Evolutionary conservation across 2,113 vertebrate species (phyloP).

Genomic region (Macaca fascicularis): T2T-MFA8v1.1 NC_088385.1:73556501-73557000

Average conservation of each 20-base stretch:
- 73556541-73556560: slow-evolving; percentile 24
- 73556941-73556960: not conserved
- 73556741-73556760: not conserved
- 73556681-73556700: not conserved
- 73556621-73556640: not conserved
- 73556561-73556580: not conserved
- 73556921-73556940: not conserved
- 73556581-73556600: not conserved
- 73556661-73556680: not conserved
- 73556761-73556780: not conserved
- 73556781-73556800: not conserved
- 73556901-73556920: not conserved
- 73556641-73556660: not conserved
- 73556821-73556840: not conserved
- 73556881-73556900: not conserved
- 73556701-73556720: not conserved
- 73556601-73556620: not conserved
- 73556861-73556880: not conserved
- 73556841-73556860: not conserved
- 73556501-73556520: slow-evolving; percentile 26
- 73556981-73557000: no score
- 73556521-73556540: not conserved
- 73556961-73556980: not conserved
- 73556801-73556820: not conserved
- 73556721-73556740: not conserved